Evolutionary conservation across 2,888 invertebrate species (phyloP), one percentile per base, ranked within the genome.

Genomic region (Arctia plantaginis): DNA sequence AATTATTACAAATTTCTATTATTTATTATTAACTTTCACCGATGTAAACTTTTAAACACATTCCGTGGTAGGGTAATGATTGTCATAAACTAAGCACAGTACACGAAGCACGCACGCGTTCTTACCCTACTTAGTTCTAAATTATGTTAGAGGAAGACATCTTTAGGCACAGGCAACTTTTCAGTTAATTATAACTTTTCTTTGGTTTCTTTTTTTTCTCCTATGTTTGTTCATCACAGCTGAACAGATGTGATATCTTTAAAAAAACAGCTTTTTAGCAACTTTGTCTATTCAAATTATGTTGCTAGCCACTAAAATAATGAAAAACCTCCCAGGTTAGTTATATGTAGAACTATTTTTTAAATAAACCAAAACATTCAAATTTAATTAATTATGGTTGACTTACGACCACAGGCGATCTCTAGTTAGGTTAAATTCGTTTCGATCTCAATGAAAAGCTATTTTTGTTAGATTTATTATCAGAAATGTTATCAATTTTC

Each of bases 31-130:
- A 59, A 62, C 62, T 62, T 62, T 62, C 62, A 62, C 62, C 62
- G 62, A 15, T 30, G 30, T 30, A 18, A 62, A 62, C 62, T 35
- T 55, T 59, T 69, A 69, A 69, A 66, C 23, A 66, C 39, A 66
- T 66, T 66, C 35, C 41, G 47, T 30, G 47, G 18, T 30, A 62
- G 62, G 30, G 62, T 62, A 62, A 62, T 30, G 62, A 62, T 18
- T 30, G 62, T 18, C 27, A 30, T 62, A 62, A 62, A 62, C 62
- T 62, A 30, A 30, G 18, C 62, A 30, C 62, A 62, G 30, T 18
- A 18, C 18, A 62, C 62, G 30, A 62, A 30, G 30, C 30, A 62
- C 62, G 30, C 30, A 62, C 30, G 30, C 30, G 62, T 30, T 7
- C 6, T 62, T 62, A 62, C 62, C 62, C 62, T 30, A 62, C 62